These are phyloP conservation scores for Onchidella celtica DNA, from an alignment of 2,888 invertebrate species.

Conservation along the genomic window DNA sequence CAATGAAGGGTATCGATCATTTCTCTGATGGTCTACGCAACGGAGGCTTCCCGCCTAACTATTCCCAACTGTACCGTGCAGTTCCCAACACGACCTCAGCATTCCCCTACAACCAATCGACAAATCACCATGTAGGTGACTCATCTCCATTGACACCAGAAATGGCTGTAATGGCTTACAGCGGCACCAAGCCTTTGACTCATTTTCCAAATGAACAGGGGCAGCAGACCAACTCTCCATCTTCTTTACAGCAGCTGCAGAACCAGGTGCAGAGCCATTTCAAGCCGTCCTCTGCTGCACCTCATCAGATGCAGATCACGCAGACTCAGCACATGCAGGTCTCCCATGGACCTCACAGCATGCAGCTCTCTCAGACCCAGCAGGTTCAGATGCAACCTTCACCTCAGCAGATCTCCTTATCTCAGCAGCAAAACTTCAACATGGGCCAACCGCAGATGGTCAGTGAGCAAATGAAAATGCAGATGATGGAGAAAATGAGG, in stretches of 20 bases:
- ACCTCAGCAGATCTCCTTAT: slow-evolving; percentile 80
- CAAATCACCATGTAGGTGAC: slow-evolving; percentile 50
- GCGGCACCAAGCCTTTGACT: slow-evolving; percentile 75
- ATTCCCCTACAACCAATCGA: slow-evolving; percentile 48
- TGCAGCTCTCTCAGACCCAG: slow-evolving; percentile 75
- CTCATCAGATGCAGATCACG: slow-evolving; percentile 87
- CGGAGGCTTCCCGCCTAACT: slow-evolving; percentile 56
- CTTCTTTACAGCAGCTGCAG: slow-evolving; percentile 76
- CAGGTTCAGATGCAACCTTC: slow-evolving; percentile 82
- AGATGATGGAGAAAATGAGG: slow-evolving; percentile 63
- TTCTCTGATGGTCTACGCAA: slow-evolving; percentile 54
- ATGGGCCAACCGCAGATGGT: slow-evolving; percentile 54
- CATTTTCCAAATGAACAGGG: slow-evolving; percentile 73
- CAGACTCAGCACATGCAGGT: slow-evolving; percentile 87
- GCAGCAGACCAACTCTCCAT: slow-evolving; percentile 59
- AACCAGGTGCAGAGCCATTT: slow-evolving; percentile 84
- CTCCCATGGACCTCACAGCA: slow-evolving; percentile 69
- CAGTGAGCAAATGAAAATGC: slow-evolving; percentile 54
- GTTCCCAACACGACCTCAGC: slow-evolving; percentile 48
- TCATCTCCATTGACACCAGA: slow-evolving; percentile 56
- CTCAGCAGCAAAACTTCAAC: slow-evolving; percentile 69
- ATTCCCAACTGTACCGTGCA: slow-evolving; percentile 34
- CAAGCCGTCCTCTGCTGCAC: slow-evolving; percentile 88
- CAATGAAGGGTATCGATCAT: slow-evolving; percentile 68
- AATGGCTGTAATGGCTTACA: slow-evolving; percentile 62